A percentile compares a stretch with the other conserved stretches of the same genome.
phyloP scores from a whole-genome alignment of 2,888 invertebrate genomes.

The Pseudolycoriella hygida region DNA sequence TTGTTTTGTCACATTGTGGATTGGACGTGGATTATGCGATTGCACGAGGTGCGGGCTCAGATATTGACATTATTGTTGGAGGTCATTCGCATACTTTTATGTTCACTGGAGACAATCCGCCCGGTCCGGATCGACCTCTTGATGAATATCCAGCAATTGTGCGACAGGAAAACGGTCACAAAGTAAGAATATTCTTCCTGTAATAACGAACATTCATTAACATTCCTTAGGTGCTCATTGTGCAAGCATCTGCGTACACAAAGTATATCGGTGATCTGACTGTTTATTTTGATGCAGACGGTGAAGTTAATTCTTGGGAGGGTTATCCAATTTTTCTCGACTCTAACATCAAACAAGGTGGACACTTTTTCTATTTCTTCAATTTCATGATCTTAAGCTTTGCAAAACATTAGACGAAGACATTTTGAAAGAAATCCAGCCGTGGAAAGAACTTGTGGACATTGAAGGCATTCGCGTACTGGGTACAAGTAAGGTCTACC shows the following conservation, averaged over 20 bases:
- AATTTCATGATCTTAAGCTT: background rate
- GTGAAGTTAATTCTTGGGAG: constrained; percentile 44
- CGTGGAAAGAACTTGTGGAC: constrained; percentile 41
- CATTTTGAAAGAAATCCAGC: constrained; percentile 37
- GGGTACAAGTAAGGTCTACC: constrained; percentile 37
- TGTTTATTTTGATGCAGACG: constrained; percentile 47
- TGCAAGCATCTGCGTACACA: constrained; percentile 54
- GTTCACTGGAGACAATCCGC: constrained; percentile 38
- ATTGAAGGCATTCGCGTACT: constrained; percentile 34
- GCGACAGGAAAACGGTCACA: constrained; percentile 28
- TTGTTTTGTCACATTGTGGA: constrained; percentile 72
- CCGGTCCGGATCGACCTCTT: constrained; percentile 35
- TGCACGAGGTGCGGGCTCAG: constrained; percentile 42
- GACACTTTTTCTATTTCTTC: constrained; percentile 8
- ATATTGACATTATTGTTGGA: constrained; percentile 70
- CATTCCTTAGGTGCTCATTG: constrained; percentile 36
- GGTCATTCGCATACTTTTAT: constrained; percentile 69
- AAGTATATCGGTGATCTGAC: constrained; percentile 64
- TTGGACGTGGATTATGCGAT: constrained; percentile 46
- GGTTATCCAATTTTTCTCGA: constrained; percentile 57
- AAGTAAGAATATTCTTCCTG: constrained; percentile 14
- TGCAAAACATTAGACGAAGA: constrained; percentile 33
- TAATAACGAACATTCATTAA: no score
- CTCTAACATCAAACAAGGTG: constrained; percentile 44
- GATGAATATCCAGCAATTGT: constrained; percentile 58